These are phyloP conservation scores for Psammodynastes pulverulentus DNA, from an alignment of 2,113 vertebrate species.

Conservation along the genomic window DNA sequence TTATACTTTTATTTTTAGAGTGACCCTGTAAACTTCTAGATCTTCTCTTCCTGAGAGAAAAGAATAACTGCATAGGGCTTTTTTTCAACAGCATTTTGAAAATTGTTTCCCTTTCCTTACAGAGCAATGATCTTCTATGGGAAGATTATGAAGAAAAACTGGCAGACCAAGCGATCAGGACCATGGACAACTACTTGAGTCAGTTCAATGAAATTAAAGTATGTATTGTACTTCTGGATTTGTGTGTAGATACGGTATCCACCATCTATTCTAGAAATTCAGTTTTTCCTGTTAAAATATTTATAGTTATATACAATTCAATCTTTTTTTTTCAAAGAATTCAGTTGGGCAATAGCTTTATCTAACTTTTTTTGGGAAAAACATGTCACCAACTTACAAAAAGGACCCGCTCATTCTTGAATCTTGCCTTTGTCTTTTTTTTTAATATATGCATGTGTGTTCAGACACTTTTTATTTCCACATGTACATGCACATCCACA, in stretches of 20 bases:
- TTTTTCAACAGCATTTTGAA: neutral
- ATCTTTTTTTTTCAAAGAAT: neutral
- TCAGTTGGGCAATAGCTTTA: neutral
- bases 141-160: slow-evolving; percentile 90
- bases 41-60: neutral
- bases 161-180: slow-evolving; percentile 79
- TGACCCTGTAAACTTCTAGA: neutral
- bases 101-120: fast-evolving
- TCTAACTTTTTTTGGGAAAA: neutral
- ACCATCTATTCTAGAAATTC: neutral
- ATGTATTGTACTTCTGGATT: neutral
- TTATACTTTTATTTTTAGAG: neutral
- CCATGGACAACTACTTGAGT: slow-evolving; percentile 88
- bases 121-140: slow-evolving; percentile 94
- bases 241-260: neutral
- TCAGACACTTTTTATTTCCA: neutral
- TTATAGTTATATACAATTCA: neutral
- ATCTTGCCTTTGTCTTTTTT: neutral
- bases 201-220: slow-evolving; percentile 91
- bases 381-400: neutral
- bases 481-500: neutral
- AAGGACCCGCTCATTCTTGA: neutral
- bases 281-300: neutral
- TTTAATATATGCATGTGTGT: neutral
- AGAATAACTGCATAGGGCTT: neutral